Evolutionary conservation across 2,113 vertebrate species (phyloP).

Genomic region (Rynchops niger): DNA sequence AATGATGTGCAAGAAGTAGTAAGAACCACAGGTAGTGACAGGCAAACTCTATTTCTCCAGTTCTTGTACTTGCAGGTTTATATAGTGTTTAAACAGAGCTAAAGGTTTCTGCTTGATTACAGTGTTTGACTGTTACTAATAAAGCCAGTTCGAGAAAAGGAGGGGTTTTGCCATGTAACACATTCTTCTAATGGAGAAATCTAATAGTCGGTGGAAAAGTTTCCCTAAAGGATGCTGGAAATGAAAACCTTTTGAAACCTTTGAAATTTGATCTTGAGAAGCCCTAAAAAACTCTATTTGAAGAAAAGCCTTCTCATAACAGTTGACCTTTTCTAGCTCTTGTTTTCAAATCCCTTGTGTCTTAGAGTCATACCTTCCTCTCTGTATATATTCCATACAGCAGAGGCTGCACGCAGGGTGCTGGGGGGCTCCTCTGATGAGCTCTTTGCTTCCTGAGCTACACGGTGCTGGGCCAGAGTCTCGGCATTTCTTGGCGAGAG

Average conservation of each 20-base stretch:
- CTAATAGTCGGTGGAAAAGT: neutral
- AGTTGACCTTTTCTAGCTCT: constrained; percentile 43
- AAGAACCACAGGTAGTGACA: neutral
- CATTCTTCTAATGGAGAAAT: constrained; percentile 16
- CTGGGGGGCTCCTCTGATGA: neutral
- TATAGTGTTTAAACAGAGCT: neutral
- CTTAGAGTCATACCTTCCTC: neutral
- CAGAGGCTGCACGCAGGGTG: neutral
- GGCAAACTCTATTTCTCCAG: neutral
- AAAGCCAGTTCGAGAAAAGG: neutral
- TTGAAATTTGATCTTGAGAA: constrained; percentile 33
- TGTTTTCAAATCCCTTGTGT: constrained; percentile 22
- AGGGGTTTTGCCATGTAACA: neutral
- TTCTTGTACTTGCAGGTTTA: neutral
- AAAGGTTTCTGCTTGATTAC: constrained; percentile 1
- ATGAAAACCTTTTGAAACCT: constrained; percentile 33
- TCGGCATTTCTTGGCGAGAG: neutral
- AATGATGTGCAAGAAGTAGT: neutral
- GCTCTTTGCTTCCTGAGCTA: neutral
- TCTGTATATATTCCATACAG: neutral
- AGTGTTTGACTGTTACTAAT: constrained; percentile 4
- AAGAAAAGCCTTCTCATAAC: constrained; percentile 50
- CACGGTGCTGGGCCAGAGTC: neutral
- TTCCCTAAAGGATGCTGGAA: constrained; percentile 26
- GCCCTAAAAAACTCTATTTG: constrained; percentile 44